Conservation (phyloP, 2,888 invertebrate species). For the Galerucella nymphaeae region DNA sequence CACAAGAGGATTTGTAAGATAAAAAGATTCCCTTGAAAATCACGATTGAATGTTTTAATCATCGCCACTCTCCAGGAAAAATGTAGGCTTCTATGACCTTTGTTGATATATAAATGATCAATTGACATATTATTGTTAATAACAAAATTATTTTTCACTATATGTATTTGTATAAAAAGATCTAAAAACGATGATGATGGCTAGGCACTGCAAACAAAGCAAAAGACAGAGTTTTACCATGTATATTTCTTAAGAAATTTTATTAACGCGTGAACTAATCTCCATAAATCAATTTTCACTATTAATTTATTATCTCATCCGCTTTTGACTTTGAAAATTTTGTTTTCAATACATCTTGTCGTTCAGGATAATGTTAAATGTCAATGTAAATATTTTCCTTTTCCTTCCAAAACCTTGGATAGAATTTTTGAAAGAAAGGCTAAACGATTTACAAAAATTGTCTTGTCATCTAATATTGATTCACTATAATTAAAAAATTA, state of each 20-base stretch:
- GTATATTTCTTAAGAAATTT: not conserved
- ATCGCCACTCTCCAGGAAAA: too few relatives aligned
- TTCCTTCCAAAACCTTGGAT: not conserved
- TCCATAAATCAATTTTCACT: not conserved
- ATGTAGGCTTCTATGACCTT: too few relatives aligned
- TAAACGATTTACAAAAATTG: not conserved
- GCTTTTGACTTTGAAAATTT: constrained; percentile 7
- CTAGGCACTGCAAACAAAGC: too few relatives aligned
- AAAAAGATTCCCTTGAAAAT: too few relatives aligned
- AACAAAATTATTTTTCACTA: too few relatives aligned
- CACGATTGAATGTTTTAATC: too few relatives aligned
- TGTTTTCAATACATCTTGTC: not conserved
- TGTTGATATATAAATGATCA: too few relatives aligned
- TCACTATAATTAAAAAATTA: constrained; percentile 7
- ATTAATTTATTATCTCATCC: constrained; percentile 4
- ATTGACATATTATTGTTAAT: too few relatives aligned
- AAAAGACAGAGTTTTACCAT: too few relatives aligned
- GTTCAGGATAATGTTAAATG: not conserved
- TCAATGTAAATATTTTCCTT: constrained; percentile 11
- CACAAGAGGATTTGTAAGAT: too few relatives aligned
- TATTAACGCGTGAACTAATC: not conserved
- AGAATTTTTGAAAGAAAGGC: constrained; percentile 1
- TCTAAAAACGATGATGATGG: too few relatives aligned
- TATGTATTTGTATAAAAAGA: too few relatives aligned
- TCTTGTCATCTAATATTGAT: constrained; percentile 8